These are phyloP conservation scores for Nasonovia ribisnigri DNA, from an alignment of 2,888 invertebrate genomes.

Conservation along the genomic window DNA sequence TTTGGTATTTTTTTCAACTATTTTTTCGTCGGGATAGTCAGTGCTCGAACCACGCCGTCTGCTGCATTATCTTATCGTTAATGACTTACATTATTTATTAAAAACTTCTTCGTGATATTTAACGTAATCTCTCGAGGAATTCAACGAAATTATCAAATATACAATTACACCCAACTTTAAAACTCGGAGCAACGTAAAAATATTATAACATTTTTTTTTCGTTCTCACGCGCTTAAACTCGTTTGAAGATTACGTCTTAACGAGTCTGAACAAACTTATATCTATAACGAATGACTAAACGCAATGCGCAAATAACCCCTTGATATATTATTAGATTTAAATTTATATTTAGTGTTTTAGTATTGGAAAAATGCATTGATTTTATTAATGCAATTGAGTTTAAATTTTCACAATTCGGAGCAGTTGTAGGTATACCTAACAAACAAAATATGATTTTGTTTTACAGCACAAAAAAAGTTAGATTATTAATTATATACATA, in stretches of 20 bases:
- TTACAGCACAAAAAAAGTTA: not conserved
- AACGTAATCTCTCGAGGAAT: slow-evolving; percentile 19
- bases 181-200: not conserved
- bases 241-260: slow-evolving; percentile 33
- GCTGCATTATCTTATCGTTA: slow-evolving; percentile 37
- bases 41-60: not conserved
- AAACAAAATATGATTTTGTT: not conserved
- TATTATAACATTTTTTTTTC: not conserved
- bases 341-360: not conserved
- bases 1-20: no score
- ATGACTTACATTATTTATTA: slow-evolving; percentile 28
- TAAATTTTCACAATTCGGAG: not conserved
- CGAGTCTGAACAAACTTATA: not conserved
- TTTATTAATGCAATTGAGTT: not conserved
- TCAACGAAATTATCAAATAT: slow-evolving; percentile 5
- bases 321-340: not conserved
- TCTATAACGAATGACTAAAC: not conserved
- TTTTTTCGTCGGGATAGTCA: not conserved
- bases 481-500: not conserved
- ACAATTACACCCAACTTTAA: slow-evolving; percentile 17
- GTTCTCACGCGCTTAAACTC: not conserved
- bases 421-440: no score
- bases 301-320: not conserved
- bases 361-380: not conserved
- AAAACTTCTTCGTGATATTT: slow-evolving; percentile 14